phyloP scores from a whole-genome alignment of 2,888 invertebrate genomes.

The Drosophila seclusa region DNA sequence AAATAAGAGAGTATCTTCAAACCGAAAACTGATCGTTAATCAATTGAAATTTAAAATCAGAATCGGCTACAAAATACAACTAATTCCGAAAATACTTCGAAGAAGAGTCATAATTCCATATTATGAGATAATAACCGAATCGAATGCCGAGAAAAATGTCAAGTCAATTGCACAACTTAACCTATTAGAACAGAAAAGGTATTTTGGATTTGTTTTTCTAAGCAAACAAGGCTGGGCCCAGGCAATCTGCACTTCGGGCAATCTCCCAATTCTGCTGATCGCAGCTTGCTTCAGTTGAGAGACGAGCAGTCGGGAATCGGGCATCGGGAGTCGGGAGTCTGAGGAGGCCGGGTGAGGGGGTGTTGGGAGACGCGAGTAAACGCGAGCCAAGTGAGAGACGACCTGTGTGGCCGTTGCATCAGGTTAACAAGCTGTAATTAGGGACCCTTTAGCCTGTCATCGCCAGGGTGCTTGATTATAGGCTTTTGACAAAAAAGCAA shows the following conservation, averaged over 20 bases:
- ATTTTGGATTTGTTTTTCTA: neutral
- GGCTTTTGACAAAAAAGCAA: constrained; percentile 84
- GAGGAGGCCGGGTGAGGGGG: neutral
- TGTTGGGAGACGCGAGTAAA: constrained; percentile 12
- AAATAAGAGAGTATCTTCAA: neutral
- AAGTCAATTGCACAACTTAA: neutral
- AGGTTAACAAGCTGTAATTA: constrained; percentile 84
- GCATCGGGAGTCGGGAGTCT: neutral
- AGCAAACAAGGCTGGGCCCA: neutral
- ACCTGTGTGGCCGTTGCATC: constrained; percentile 80
- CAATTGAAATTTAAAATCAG: neutral
- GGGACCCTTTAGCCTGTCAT: constrained; percentile 85
- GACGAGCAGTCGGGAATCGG: constrained; percentile 3
- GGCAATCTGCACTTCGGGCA: neutral
- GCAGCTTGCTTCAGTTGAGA: constrained; percentile 22
- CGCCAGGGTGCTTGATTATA: constrained; percentile 84
- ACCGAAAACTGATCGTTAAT: too few relatives aligned
- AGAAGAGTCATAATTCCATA: neutral
- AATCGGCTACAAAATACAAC: neutral
- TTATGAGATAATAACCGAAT: neutral
- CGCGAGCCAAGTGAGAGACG: constrained; percentile 68
- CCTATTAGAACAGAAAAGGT: neutral
- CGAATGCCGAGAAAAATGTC: neutral
- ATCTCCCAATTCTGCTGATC: neutral
- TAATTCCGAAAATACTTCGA: neutral